Base-by-base conservation (phyloP, 1,140 invertebrate genomes). In the Gryllus bimaculatus region DNA sequence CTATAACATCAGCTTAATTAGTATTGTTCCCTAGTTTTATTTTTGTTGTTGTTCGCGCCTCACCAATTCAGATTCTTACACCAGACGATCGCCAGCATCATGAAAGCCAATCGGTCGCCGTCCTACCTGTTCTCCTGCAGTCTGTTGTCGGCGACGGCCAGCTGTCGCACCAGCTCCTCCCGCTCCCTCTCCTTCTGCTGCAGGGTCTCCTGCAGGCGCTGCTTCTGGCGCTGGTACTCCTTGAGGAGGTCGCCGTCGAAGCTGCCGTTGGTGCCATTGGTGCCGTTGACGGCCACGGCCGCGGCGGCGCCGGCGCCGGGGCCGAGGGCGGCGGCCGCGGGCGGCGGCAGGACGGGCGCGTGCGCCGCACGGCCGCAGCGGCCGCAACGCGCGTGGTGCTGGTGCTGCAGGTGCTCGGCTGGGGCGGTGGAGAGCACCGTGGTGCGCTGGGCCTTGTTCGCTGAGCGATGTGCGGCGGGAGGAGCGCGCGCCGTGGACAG, bases 191-290 rank as follows among this genome's bases (percentile, higher is more conserved):
- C 91, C 84, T 89, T 87, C 82, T 89, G 82, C 47, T 89, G 89
- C 83, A 91, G 88, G 78, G 89, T 89, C 83, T 92, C 91, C 83
- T 91, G 90, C 78, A 91, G 84, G 81, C 87, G 88, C 81, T 92
- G 91, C 82, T 92, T 92, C 81, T 92, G 90, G 76, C 90, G 91
- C 81, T 93, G 92, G 82, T 91, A 93, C 82, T 93, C 92, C 80
- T 92, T 92, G 47, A 93, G 86, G 26, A 93, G 83, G 82, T 93
- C 92, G 21, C 92, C 89, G 81, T 76, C 49, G 77, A 76, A 77
- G 21, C 54, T 75, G 21, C 54, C 79, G 21, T 78, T 78, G 13
- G 80, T 74, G 48, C 73, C 77, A 48, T 8, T 48, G 76, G 73
- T 79, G 74, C 47, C 47, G 66, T 21, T 74, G 39, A 47, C 54